Evolutionary conservation across 2,113 vertebrate genomes (phyloP), one percentile per base, ranked within the genome.

Genomic region (Pantherophis guttatus): DNA sequence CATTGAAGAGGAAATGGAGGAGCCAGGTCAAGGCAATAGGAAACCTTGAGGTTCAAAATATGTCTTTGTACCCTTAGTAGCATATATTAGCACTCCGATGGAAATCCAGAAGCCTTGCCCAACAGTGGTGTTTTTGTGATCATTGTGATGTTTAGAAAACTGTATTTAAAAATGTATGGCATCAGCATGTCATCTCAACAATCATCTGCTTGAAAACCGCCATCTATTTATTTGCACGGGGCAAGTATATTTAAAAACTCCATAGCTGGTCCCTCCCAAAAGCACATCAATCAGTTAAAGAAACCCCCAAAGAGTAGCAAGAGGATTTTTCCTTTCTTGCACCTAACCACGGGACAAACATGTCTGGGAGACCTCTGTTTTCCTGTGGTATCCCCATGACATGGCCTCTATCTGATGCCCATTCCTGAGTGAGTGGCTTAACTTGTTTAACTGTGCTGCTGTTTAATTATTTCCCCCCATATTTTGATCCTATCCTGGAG

Each of bases 21-120:
- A 96, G 91, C 94, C 96, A 96, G 93, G 94, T 94, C 91, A 94
- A 92, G 95, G 95, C 70, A 95, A 52, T 93, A 94, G 94, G 94
- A 95, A 96, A 96, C 93, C 92, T 93, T 95, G 95, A 94, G 89
- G 58, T 91, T 94, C 92, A 93, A 90, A 2, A 90, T 44, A 62
- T 19, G 57, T 3, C 92, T 96, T 93, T 87, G 5, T 92, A 95
- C 92, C 93, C 93, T 93, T 89, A 57, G 3, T 29, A 90, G 21
- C 70, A 94, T 23, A 91, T 85, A 93, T 87, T 93, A 0, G 2
- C 55, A 33, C 33, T 81, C 33, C 8, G 1, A 81, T 81, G 75
- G 75, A 44, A 54, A 85, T 65, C 58, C 29, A 92, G 57, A 62
- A 92, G 50, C 59, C n/a, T 44, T 81, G 53, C 26, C 33, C 17